phyloP scores from a whole-genome alignment of 2,888 invertebrate species.

The Nomada lathburiana region DNA sequence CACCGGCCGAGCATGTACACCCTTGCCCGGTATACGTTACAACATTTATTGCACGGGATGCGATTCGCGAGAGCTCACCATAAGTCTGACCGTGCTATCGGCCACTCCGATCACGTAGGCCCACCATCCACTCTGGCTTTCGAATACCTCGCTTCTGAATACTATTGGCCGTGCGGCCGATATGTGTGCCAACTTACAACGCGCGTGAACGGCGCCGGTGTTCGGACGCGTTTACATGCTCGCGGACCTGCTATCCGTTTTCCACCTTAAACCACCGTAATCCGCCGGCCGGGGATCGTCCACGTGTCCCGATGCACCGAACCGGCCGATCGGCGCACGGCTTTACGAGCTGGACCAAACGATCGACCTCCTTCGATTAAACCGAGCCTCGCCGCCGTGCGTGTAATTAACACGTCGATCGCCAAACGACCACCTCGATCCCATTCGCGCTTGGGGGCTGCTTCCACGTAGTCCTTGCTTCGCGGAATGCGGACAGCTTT shows the following conservation, averaged over 20 bases:
- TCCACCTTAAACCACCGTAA: slow-evolving; percentile 47
- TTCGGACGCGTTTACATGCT: slow-evolving; percentile 22
- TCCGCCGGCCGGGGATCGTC: slow-evolving; percentile 43
- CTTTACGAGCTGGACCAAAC: slow-evolving; percentile 62
- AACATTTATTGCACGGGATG: slow-evolving; percentile 68
- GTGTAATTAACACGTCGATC: slow-evolving; percentile 71
- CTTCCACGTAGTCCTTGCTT: slow-evolving; percentile 8
- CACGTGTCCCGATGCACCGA: slow-evolving; percentile 19
- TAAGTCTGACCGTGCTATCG: slow-evolving; percentile 76
- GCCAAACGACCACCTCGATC: slow-evolving; percentile 37
- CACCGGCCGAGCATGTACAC: slow-evolving; percentile 52
- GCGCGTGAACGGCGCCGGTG: neutral
- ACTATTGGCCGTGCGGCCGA: slow-evolving; percentile 57
- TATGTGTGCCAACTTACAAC: slow-evolving; percentile 40
- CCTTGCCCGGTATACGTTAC: slow-evolving; percentile 47
- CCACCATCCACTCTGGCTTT: slow-evolving; percentile 68
- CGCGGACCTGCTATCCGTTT: slow-evolving; percentile 41
- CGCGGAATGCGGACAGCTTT: slow-evolving; percentile 8
- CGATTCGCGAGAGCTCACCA: slow-evolving; percentile 69
- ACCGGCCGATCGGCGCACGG: slow-evolving; percentile 17
- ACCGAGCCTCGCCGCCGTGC: slow-evolving; percentile 43
- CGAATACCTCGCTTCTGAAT: slow-evolving; percentile 70
- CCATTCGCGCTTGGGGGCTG: slow-evolving; percentile 7
- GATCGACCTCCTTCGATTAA: slow-evolving; percentile 72
- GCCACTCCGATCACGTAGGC: slow-evolving; percentile 76